Base-by-base conservation (phyloP, 1,140 invertebrate genomes). In the Dryas iulia region DNA sequence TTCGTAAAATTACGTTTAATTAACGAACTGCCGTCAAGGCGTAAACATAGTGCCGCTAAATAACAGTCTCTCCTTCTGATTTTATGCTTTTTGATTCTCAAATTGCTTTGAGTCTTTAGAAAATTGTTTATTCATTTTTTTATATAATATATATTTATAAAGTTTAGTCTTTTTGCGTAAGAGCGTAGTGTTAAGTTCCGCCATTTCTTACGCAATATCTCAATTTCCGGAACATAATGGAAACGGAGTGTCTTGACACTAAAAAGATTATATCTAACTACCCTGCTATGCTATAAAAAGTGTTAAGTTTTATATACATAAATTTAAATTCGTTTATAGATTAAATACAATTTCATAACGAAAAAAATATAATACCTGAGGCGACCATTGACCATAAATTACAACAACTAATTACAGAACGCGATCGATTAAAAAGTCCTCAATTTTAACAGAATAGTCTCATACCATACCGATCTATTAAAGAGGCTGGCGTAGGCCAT, bases 41-140 rank as follows among this genome's bases (percentile, higher is more conserved):
- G 69, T 82, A 83, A 87, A 71, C 78, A 86, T 79, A 81, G 77
- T 82, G 81, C 84, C 78, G 82, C 85, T 79, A 84, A 86, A 87
- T 90, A 85, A 86, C 79, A 83, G 81, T n/a, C 73, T 81, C 79
- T 84, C 79, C 78, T 76, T 72, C 79, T 74, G 79, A 82, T 77
- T 62, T 69, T 52, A 52, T 66, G 62, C 72, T 74, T 84, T 79
- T 76, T 59, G 11, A 58, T 56, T 26, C 30, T 26, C 1, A 67
- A 57, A 67, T 59, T 30, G 47, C 14, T 63, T 52, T 24, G 35
- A 52, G 4, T 8, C 47, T 10, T 24, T 12, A 23, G 14, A 39
- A 47, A 10, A 10, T 47, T 3, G 5, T 21, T 47, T 7, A 31
- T 31, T 31, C 3, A 31, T n/a, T n/a, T n/a, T n/a, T n/a, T n/a